Evolutionary conservation across 2,888 invertebrate species (phyloP).

Genomic region (Hecatera dysodea): DNA sequence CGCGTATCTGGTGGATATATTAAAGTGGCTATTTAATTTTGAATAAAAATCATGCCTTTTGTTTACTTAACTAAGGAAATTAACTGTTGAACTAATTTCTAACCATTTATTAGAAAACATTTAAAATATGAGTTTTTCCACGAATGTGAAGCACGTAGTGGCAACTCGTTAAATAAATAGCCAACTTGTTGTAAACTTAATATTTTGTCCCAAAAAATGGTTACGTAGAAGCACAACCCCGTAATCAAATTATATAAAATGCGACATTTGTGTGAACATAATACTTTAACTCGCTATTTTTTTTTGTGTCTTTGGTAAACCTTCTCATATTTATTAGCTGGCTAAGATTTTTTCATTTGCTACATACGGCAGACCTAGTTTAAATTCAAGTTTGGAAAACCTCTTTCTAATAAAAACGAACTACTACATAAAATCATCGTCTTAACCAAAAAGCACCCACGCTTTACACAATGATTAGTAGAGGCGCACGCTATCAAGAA

Average conservation of each 20-base stretch:
- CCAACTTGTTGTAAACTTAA: not conserved
- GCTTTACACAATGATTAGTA: constrained; percentile 40
- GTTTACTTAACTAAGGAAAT: not conserved
- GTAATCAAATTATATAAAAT: not conserved
- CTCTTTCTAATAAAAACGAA: not conserved
- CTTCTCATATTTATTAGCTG: not conserved
- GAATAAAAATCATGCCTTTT: too few relatives aligned
- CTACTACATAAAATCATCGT: not conserved
- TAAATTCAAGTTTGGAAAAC: not conserved
- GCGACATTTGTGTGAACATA: too few relatives aligned
- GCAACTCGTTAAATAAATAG: not conserved
- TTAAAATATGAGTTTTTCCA: not conserved
- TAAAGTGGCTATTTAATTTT: too few relatives aligned
- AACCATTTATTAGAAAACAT: not conserved
- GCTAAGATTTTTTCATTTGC: not conserved
- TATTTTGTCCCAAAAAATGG: too few relatives aligned
- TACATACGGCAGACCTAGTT: not conserved
- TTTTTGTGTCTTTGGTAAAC: too few relatives aligned
- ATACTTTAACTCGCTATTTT: too few relatives aligned
- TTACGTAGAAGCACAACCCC: too few relatives aligned
- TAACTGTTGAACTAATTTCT: too few relatives aligned
- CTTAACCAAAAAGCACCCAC: constrained; percentile 10
- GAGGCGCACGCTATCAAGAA: constrained; percentile 42
- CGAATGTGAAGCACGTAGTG: not conserved
- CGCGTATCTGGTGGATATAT: too few relatives aligned